Evolutionary conservation across 2,888 invertebrate species (phyloP), one percentile per base, ranked within the genome.

Genomic region (Drosophila setosimentum): DNA sequence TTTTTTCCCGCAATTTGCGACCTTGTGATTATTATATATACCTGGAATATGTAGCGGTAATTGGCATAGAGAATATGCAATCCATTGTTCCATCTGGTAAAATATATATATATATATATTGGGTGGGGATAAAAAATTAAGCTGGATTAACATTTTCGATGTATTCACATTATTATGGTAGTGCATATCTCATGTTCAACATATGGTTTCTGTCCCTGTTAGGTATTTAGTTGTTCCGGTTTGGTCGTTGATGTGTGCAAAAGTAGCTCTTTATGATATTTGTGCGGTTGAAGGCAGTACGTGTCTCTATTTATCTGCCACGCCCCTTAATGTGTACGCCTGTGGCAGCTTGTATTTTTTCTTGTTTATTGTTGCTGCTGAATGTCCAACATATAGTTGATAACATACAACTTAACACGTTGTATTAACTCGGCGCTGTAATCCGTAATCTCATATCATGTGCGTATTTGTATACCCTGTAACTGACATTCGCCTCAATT

Each of bases 381-480:
- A 73, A 80, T 75, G 71, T 71, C 70, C 73, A 45, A 3, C 45
- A 29, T 32, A 21, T 61, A 67, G 80, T 64, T 58, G 67, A 66
- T 49, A 68, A 63, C 61, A 67, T 53, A 62, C 75, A 75, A 81
- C 79, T 69, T 86, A 81, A 79, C 77, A 80, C 72, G 87, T 77
- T 78, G 69, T 74, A 73, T 77, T 74, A 88, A 73, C 77, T 76
- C 60, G 60, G 33, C 57, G 24, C 37, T 40, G 50, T 59, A 58
- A 73, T 80, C 67, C 60, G 45, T 53, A 68, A 62, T 62, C 51
- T 61, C 57, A 67, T 59, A 66, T 67, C 51, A 54, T 67, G 32
- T 66, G 16, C 35, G 29, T 54, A 40, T 59, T 45, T 49, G 3
- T n/a, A 49, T 68, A 60, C 79, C 64, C 71, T 62, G 27, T 50